These are phyloP conservation scores for Zaprionus tsacasi DNA, from an alignment of 1,140 invertebrate genomes.

Conservation along the genomic window DNA sequence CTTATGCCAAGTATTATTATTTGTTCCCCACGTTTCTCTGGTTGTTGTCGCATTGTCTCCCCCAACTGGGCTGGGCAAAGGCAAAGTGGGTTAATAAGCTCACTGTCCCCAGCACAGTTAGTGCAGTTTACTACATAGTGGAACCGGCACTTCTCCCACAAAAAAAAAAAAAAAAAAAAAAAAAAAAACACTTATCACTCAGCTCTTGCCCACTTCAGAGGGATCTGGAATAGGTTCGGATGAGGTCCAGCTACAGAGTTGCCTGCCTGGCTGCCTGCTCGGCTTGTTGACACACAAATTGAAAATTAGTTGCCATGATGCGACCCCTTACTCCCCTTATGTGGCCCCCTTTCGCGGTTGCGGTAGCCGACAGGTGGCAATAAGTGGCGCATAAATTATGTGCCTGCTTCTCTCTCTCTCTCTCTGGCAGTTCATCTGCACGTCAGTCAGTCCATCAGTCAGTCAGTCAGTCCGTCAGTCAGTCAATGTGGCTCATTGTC, in stretches of 20 bases:
- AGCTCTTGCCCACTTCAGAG: constrained; percentile 6
- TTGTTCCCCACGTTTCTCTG: constrained; percentile 27
- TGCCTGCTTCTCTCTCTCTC: constrained; percentile 9
- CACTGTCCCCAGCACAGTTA: not conserved
- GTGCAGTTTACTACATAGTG: constrained; percentile 13
- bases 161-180: too few relatives aligned
- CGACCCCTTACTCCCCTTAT: not conserved
- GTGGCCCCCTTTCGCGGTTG: not conserved
- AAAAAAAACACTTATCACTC: constrained; percentile 28
- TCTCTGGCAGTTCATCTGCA: constrained; percentile 4
- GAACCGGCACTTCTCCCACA: constrained; percentile 10
- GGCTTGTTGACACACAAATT: constrained; percentile 46
- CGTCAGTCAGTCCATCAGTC: constrained; percentile 16
- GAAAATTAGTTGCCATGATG: constrained; percentile 23
- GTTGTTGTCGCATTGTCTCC: constrained; percentile 48
- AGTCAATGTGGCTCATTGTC: constrained; percentile 40
- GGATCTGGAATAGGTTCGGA: constrained; percentile 15
- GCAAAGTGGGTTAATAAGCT: constrained; percentile 72
- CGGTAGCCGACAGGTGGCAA: constrained; percentile 45
- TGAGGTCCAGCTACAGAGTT: not conserved
- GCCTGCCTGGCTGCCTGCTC: not conserved
- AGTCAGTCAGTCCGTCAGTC: constrained; percentile 28
- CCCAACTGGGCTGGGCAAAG: constrained; percentile 32
- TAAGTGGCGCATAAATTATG: constrained; percentile 59
- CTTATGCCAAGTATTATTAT: constrained; percentile 60